These are phyloP conservation scores for Tetraodon nigroviridis DNA, from an alignment of 2,113 vertebrate genomes.

Conservation along the genomic window DNA sequence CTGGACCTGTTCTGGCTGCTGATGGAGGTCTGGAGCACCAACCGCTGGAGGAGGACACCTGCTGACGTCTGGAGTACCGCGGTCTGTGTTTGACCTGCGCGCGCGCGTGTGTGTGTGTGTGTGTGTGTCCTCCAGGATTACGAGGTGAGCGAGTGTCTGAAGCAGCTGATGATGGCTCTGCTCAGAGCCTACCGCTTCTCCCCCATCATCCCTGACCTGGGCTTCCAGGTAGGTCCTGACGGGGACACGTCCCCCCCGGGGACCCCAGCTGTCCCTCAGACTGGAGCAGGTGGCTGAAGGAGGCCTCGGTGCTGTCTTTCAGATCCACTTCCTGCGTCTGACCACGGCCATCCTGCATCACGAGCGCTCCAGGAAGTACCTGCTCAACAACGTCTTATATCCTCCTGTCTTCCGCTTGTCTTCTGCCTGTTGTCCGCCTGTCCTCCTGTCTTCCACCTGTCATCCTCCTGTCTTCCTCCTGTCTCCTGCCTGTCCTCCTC, in stretches of 20 bases:
- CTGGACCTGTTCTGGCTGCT: constrained; percentile 96
- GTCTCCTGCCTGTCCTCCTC: no score
- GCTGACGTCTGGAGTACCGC: no score
- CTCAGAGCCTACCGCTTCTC: constrained; percentile 95
- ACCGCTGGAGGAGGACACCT: no score
- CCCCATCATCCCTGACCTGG: constrained; percentile 93
- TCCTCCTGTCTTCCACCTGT: neutral
- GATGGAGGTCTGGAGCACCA: constrained; percentile 83
- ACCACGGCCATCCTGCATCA: constrained; percentile 90
- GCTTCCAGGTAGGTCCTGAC: constrained; percentile 82
- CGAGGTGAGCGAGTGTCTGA: constrained; percentile 93
- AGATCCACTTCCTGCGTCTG: constrained; percentile 94
- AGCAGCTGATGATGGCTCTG: constrained; percentile 96
- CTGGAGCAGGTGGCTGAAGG: neutral
- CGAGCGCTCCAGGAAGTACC: constrained; percentile 92
- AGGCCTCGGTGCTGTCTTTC: constrained; percentile 11
- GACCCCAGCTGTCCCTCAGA: neutral
- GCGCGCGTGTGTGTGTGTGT: neutral
- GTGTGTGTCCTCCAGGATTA: constrained; percentile 77
- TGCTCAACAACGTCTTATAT: constrained; percentile 97
- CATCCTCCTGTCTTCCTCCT: no score
- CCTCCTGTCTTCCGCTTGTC: constrained; percentile 65
- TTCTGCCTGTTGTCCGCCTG: no score
- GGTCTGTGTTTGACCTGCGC: no score
- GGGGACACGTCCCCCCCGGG: no score